Evolutionary conservation across 2,888 invertebrate genomes (phyloP), one percentile per base, ranked within the genome.

Genomic region (Lycia hirtaria): DNA sequence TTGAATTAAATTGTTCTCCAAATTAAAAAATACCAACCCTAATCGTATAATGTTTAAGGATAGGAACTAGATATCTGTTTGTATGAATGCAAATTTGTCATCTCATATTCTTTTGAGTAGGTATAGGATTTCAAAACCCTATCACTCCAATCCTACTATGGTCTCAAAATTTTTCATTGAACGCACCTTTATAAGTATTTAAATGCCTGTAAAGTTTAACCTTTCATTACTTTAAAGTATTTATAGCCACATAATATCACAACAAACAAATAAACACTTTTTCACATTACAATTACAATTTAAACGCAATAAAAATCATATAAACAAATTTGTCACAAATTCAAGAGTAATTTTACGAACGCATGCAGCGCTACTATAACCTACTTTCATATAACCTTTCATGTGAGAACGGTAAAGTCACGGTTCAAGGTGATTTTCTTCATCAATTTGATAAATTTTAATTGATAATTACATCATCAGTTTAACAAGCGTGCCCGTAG

Each of bases 371-470:
- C 45, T 35, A 37, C 43, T 52, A 58, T 54, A 33, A 15, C 40
- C 47, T 47, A 61, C 63, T 62, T 62, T 60, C 57, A 54, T 53
- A 37, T 48, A 61, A 47, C 62, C 62, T 61, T 56, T 28, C 32
- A 38, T 37, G 15, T 26, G 50, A 56, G 57, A 45, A 44, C 17
- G 37, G 30, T 53, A 59, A 63, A 60, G 52, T 44, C 56, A 57
- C 47, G 43, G 64, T 63, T 67, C 67, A 67, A 58, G 67, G 64
- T 38, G 30, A 24, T 50, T 58, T 60, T 51, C 45, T 54, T 50
- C 49, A 58, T 62, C 40, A 60, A 60, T 67, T 63, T 60, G 47
- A 56, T 59, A 56, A 55, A 47, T 15, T 48, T 38, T 48, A 56
- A 62, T 60, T 53, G 44, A 37, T 44, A 38, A 54, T 64, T 47